A percentile compares a stretch with the other conserved stretches of the same genome.
Evolutionary conservation across 2,113 vertebrate species (phyloP).

Genomic region (Pseudorasbora parva): DNA sequence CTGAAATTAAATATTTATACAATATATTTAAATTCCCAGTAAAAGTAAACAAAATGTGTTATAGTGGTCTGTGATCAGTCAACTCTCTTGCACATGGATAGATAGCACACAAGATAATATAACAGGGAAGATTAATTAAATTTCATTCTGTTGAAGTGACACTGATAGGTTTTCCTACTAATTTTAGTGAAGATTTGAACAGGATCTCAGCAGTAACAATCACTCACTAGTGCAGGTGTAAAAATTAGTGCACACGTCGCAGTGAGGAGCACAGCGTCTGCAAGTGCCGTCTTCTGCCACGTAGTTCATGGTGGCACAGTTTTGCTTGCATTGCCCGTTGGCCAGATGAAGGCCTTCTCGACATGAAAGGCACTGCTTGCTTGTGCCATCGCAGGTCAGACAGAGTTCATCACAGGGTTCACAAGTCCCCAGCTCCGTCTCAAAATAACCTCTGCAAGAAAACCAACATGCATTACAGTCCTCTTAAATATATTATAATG

Average conservation of each 20-base stretch:
- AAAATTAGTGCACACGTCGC: constrained; percentile 72
- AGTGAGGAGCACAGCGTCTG: constrained; percentile 74
- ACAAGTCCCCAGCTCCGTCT: constrained; percentile 67
- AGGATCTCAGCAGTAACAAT: not conserved
- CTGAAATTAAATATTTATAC: constrained; percentile 62
- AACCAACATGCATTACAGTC: too few relatives aligned
- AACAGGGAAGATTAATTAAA: not conserved
- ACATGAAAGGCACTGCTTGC: constrained; percentile 77
- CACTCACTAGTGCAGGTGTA: constrained; percentile 75
- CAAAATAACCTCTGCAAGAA: constrained; percentile 75
- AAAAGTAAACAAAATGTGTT: not conserved
- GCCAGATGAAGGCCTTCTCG: constrained; percentile 72
- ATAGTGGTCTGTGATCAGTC: not conserved
- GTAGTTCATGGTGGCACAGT: constrained; percentile 73
- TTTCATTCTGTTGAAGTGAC: not conserved
- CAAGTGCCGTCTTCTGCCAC: constrained; percentile 73
- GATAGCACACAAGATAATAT: not conserved
- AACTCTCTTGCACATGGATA: not conserved
- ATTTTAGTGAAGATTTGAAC: too few relatives aligned
- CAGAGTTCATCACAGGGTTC: constrained; percentile 74
- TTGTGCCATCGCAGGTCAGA: constrained; percentile 75
- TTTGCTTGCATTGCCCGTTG: constrained; percentile 67
- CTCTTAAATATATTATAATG: too few relatives aligned
- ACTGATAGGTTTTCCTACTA: not conserved
- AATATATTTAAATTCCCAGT: not conserved